Percentiles rank a stretch among this genome's conserved stretches.
Conservation (phyloP, 2,888 invertebrate species). For the Sphaerophoria rueppellii region DNA sequence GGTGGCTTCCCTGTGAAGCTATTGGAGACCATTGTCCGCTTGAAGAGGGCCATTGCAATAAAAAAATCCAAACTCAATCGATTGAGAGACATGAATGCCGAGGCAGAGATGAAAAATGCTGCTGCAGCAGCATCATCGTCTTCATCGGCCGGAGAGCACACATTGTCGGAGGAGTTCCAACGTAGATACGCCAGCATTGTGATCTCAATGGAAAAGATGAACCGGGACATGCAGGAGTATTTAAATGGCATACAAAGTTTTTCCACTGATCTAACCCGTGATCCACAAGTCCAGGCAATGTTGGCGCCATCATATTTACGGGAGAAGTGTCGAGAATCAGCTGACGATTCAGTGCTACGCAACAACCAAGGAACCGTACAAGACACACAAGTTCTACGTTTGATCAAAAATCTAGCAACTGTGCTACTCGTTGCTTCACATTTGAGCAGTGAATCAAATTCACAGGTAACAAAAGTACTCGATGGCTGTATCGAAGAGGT, state of each 20-base stretch:
- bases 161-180: slow-evolving; percentile 91
- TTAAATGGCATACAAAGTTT: slow-evolving; percentile 92
- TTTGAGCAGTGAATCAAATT: slow-evolving; percentile 85
- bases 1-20: slow-evolving; percentile 93
- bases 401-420: slow-evolving; percentile 94
- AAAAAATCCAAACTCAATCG: slow-evolving; percentile 92
- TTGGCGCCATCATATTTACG: slow-evolving; percentile 93
- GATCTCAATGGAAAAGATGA: slow-evolving; percentile 95
- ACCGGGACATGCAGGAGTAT: slow-evolving; percentile 92
- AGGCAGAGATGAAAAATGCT: slow-evolving; percentile 86
- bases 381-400: slow-evolving; percentile 86
- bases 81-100: slow-evolving; percentile 93
- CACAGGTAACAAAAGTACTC: slow-evolving; percentile 94
- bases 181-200: slow-evolving; percentile 93
- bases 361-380: slow-evolving; percentile 86
- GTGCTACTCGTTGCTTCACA: slow-evolving; percentile 85
- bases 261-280: slow-evolving; percentile 93
- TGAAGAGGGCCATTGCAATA: slow-evolving; percentile 91
- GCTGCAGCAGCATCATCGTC: slow-evolving; percentile 73
- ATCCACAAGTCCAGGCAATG: slow-evolving; percentile 93
- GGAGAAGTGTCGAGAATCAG: slow-evolving; percentile 94
- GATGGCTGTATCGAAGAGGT: slow-evolving; percentile 96
- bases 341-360: slow-evolving; percentile 89
- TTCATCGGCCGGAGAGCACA: slow-evolving; percentile 75
- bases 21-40: slow-evolving; percentile 92